These are phyloP conservation scores for Cepaea nemoralis DNA, from an alignment of 1,140 invertebrate species.

Conservation along the genomic window DNA sequence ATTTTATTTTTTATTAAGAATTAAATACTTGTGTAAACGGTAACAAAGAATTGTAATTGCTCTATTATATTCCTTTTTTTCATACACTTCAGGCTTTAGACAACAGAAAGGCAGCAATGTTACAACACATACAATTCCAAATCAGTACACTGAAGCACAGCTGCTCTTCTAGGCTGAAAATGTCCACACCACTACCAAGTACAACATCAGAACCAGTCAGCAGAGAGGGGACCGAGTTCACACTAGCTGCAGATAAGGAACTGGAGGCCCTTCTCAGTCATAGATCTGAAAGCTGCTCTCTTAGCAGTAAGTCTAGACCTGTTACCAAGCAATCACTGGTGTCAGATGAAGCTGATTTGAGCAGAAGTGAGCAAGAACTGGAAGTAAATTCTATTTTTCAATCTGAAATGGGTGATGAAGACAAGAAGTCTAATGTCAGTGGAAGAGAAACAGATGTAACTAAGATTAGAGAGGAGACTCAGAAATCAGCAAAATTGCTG, in stretches of 20 bases:
- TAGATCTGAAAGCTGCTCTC: constrained; percentile 19
- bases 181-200: constrained; percentile 6
- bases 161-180: neutral
- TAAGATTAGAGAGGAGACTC: constrained; percentile 29
- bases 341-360: constrained; percentile 1
- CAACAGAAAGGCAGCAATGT: constrained; percentile 45
- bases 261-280: constrained; percentile 51
- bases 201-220: constrained; percentile 35
- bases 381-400: neutral
- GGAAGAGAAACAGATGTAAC: constrained; percentile 23
- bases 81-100: constrained; percentile 46
- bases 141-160: constrained; percentile 12
- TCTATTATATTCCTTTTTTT: neutral
- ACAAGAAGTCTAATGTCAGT: neutral
- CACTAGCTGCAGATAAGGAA: constrained; percentile 63
- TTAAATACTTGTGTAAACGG: too few relatives aligned
- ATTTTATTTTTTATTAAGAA: too few relatives aligned
- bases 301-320: constrained; percentile 44
- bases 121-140: constrained; percentile 50
- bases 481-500: neutral
- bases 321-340: constrained; percentile 33
- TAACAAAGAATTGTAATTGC: neutral
- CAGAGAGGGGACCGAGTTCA: constrained; percentile 54
- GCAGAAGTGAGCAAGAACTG: neutral
- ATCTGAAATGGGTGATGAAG: neutral